Evolutionary conservation across 2,797 vertebrate species (phyloP), one percentile per base, ranked within the genome.

Genomic region (Clarias fuscus): DNA sequence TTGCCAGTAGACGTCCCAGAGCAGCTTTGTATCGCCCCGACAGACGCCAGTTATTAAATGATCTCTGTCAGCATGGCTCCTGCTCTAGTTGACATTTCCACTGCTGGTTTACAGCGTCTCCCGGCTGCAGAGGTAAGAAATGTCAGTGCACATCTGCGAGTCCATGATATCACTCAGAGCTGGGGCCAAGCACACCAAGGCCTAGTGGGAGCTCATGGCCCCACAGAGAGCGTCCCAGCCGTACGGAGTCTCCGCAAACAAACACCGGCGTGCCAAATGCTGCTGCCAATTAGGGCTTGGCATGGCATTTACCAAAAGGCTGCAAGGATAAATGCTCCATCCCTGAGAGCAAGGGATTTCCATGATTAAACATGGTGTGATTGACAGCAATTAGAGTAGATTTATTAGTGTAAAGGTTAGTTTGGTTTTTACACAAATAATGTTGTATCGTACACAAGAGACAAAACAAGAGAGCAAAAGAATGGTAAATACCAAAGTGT

Each of bases 131-230:
- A 88, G 90, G 89, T 91, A 88, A 65, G 78, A 95, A 95, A 95
- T 96, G 95, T 95, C 95, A 95, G 90, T 91, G 92, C 91, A 91
- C 93, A 94, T 95, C 95, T 96, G 94, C 77, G 88, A 93, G 90
- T 91, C 92, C 91, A 92, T 71, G 92, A 94, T 95, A 95, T 93
- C 93, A 91, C 91, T 91, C 76, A 85, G 89, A 92, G 92, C 92
- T 91, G 90, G 89, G 91, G 87, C 90, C 91, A 89, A 88, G 83
- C 80, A 20, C 82, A 56, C 64, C 79, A 68, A 59, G 72, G 77
- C 64, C 87, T 85, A 65, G 70, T 87, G 81, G 82, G 72, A 80
- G 86, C 70, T 70, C 77, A 58, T 17, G 75, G 83, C 76, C 82
- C 86, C 83, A 83, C 68, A 27, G 76, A 77, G 85, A 71, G 84